Evolutionary conservation across 2,113 vertebrate species (phyloP), one percentile per base, ranked within the genome.

Genomic region (Nothoprocta perdicaria): DNA sequence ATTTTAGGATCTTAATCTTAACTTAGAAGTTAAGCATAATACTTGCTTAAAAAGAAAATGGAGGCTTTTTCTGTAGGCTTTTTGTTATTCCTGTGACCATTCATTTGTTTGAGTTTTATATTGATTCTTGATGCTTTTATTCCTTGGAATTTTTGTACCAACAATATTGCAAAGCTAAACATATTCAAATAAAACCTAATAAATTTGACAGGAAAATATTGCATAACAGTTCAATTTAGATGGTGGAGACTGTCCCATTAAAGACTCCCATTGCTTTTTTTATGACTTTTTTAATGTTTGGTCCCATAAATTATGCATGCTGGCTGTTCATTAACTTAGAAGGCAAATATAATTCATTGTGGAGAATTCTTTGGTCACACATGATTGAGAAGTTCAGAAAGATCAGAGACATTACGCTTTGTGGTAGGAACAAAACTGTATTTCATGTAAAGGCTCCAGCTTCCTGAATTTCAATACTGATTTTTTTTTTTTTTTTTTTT

Each of bases 311-410:
- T 98, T 97, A 92, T 96, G 55, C 46, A 12, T 96, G 81, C 94
- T 96, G 96, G 88, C 85, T 97, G 97, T 98, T 98, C 96, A 95
- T 97, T 97, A 97, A 96, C 92, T 80, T 65, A 27, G 94, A 96
- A 96, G 77, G 92, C 93, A 92, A 95, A 93, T 94, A 94, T 97
- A 96, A 97, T 96, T 97, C 95, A 95, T 96, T 95, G 96, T 58
- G 4, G 91, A 97, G 96, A 94, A 97, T 97, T 97, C 92, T 96
- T 97, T 94, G 95, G 95, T 97, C 88, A 86, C 93, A 80, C 88
- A 88, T 89, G 94, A 97, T 94, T 94, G 96, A 95, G 84, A 93
- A 97, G 88, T 95, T 95, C 92, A 91, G 94, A 87, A 82, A 91
- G 96, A 97, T 97, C 94, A 97, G 96, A 97, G 96, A 10, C 78